These are phyloP conservation scores for Polypedilum pembai DNA, from an alignment of 1,140 invertebrate genomes.

Conservation along the genomic window DNA sequence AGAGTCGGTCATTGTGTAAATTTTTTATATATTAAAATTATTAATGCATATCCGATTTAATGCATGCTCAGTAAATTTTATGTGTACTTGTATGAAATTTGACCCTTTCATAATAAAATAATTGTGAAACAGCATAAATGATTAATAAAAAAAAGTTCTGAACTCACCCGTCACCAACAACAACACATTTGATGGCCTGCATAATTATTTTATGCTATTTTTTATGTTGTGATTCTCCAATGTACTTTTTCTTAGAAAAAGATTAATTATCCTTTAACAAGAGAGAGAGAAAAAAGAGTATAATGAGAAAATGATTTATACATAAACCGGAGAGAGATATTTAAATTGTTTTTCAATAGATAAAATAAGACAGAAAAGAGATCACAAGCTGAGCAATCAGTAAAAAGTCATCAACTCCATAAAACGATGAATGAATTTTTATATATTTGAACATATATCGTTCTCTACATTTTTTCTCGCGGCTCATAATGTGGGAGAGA, in stretches of 20 bases:
- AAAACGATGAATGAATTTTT: conserved; percentile 23
- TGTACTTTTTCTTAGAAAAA: neutral
- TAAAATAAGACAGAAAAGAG: neutral
- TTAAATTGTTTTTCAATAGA: neutral
- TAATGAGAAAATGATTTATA: neutral
- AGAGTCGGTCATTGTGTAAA: neutral
- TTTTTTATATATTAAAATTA: neutral
- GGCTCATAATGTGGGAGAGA: conserved; percentile 24
- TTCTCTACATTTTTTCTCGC: neutral
- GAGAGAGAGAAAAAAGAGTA: neutral
- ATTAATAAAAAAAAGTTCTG: conserved; percentile 33
- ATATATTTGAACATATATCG: neutral
- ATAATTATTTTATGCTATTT: conserved; percentile 46
- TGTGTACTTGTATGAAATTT: neutral
- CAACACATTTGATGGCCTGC: conserved; percentile 94
- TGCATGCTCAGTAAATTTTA: neutral
- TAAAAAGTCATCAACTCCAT: conserved; percentile 5
- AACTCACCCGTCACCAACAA: conserved; percentile 86
- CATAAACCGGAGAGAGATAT: neutral
- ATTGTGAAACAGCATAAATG: conserved; percentile 33
- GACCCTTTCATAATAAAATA: neutral
- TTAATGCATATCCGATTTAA: neutral
- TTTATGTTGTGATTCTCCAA: conserved; percentile 31
- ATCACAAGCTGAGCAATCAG: neutral
- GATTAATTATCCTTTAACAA: neutral